A percentile compares a stretch with the other conserved stretches of the same genome.
Evolutionary conservation across 2,113 vertebrate genomes (phyloP).

Genomic region (Astur gentilis): DNA sequence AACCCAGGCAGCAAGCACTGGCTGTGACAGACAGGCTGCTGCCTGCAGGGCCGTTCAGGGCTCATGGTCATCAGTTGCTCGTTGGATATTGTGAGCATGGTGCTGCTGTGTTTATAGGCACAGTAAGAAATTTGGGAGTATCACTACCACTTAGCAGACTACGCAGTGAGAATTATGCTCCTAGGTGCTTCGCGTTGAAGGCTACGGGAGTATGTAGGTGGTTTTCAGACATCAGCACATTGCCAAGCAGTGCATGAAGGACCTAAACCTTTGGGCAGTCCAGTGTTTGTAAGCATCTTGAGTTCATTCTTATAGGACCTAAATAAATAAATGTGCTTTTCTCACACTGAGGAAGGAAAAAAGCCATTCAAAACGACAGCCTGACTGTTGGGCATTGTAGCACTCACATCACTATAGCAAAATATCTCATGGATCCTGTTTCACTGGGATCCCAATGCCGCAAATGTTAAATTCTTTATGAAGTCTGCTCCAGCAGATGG

Average conservation of each 20-base stretch:
- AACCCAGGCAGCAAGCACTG: accelerated
- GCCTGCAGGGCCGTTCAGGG: background rate
- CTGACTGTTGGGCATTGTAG: background rate
- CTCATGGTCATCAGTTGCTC: background rate
- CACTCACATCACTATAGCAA: background rate
- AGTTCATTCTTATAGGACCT: background rate
- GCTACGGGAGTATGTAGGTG: background rate
- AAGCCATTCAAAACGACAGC: background rate
- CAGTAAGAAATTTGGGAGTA: background rate
- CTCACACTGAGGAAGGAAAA: background rate
- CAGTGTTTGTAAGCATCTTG: background rate
- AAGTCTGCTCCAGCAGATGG: background rate
- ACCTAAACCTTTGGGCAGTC: background rate
- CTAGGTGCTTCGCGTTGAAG: background rate
- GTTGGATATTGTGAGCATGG: background rate
- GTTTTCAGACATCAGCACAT: background rate
- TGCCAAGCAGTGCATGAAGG: background rate
- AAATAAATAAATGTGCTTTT: background rate
- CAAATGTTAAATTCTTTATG: background rate
- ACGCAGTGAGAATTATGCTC: background rate
- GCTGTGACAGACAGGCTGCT: background rate
- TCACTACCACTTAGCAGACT: background rate
- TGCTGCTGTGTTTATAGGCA: background rate
- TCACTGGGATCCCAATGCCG: background rate
- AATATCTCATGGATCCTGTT: background rate